Evolutionary conservation across 2,113 vertebrate species (phyloP), one percentile per base, ranked within the genome.

Genomic region (Cettia cetti): DNA sequence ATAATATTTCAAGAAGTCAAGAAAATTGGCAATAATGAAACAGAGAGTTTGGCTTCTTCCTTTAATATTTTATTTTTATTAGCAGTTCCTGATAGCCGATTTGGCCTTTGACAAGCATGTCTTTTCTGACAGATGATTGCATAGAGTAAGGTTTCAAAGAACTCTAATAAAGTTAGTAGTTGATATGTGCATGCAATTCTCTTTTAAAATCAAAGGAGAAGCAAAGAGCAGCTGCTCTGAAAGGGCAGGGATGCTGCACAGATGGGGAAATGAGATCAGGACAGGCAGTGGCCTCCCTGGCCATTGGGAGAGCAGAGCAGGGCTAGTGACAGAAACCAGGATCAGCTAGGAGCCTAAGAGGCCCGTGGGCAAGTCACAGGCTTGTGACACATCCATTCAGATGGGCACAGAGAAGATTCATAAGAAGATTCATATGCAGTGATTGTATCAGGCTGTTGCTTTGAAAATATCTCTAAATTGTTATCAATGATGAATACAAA

Each of bases 171-270:
- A 72, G 15, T 40, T 54, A n/a, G 13, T 10, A 33, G 23, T 63
- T 0, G 0, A 54, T 37, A 35, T 16, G 21, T 33, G 15, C 27
- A 27, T 13, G 11, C n/a, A 75, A 6, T 44, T 75, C 23, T 40
- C 17, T 20, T 28, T 56, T 60, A 57, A 78, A 82, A 84, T 33
- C 0, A 2, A 66, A 18, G 16, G 17, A 68, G 18, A 10, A 42
- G 39, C 1, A 1, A 69, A 37, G 27, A 28, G 6, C 45, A 65
- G 27, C 20, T 50, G 40, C 8, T 53, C 27, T 2, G 0, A 19
- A 52, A 4, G 3, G 42, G 6, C 30, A 65, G 14, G 27, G 40
- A 6, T 56, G 40, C 11, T 42, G 11, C 16, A 37, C 4, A 49
- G 18, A 11, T 8, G 5, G 15, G 10, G 4, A 28, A 33, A 27